Evolutionary conservation across 1,140 invertebrate genomes (phyloP).

Genomic region (Macrocentrus cingulum): DNA sequence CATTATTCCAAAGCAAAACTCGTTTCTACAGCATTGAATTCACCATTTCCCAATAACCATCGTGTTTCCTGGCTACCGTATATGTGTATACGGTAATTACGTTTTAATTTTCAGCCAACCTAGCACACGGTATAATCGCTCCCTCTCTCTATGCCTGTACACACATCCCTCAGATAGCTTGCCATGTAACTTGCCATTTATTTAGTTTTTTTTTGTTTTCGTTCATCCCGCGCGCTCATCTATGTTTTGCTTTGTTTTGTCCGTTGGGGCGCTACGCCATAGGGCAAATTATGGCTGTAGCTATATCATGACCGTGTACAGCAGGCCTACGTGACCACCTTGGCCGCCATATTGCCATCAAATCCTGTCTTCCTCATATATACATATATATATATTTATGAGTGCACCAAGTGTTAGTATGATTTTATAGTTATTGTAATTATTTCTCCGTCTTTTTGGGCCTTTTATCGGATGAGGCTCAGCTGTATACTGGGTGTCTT

Average conservation of each 20-base stretch:
- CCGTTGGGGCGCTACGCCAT: not conserved
- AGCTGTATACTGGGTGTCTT: too few relatives aligned
- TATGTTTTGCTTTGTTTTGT: not conserved
- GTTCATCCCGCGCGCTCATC: not conserved
- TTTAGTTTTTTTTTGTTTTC: slow-evolving; percentile 7
- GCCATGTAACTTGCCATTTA: too few relatives aligned
- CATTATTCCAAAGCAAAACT: not conserved
- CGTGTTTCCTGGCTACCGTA: slow-evolving; percentile 26
- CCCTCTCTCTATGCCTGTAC: slow-evolving; percentile 7
- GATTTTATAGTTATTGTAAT: too few relatives aligned
- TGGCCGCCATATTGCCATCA: slow-evolving; percentile 15
- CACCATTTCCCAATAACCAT: slow-evolving; percentile 35
- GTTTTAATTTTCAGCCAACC: slow-evolving; percentile 35
- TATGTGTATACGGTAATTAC: slow-evolving; percentile 31
- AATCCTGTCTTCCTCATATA: slow-evolving; percentile 8
- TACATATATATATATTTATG: not conserved
- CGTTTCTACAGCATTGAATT: not conserved
- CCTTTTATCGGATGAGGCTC: too few relatives aligned
- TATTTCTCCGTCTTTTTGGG: too few relatives aligned
- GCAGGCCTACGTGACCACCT: slow-evolving; percentile 18
- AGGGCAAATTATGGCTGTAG: slow-evolving; percentile 17
- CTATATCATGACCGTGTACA: slow-evolving; percentile 15
- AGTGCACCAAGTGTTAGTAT: too few relatives aligned
- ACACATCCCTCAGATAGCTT: not conserved
- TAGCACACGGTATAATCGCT: slow-evolving; percentile 4